Evolutionary conservation across 1,140 invertebrate genomes (phyloP), one percentile per base, ranked within the genome.

Genomic region (Tetramorium parvispinum): DNA sequence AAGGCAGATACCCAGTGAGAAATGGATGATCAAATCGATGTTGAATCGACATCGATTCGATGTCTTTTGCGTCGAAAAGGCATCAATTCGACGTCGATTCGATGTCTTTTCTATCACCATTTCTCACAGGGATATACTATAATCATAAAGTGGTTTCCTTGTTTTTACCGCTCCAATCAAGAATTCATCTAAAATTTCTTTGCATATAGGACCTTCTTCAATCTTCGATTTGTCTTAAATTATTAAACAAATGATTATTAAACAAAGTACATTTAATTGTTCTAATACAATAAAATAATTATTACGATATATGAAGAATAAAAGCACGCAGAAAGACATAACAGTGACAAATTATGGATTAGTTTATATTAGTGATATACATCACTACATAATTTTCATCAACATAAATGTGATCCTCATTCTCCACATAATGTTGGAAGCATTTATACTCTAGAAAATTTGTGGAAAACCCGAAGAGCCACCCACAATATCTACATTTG

Each of bases 301-400:
- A n/a, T n/a, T n/a, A n/a, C n/a, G n/a, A 27, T 49, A 13, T 1
- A 1, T 43, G 4, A 70, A 70, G 43, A 49, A 70, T 70, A 21
- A 21, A 68, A 65, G 32, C 11, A 24, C 46, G 8, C 18, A 46
- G 65, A 11, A 68, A 43, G n/a, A 68, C 65, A 24, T n/a, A n/a
- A n/a, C n/a, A n/a, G n/a, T n/a, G n/a, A n/a, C n/a, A n/a, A n/a
- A n/a, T n/a, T n/a, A n/a, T n/a, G n/a, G n/a, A n/a, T n/a, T n/a
- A n/a, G n/a, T n/a, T n/a, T n/a, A n/a, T n/a, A n/a, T n/a, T n/a
- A n/a, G n/a, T n/a, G n/a, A n/a, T n/a, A n/a, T 68, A 68, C 37
- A 32, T 68, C n/a, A 68, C 37, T 46, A 68, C 55, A 59, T 59
- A 24, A 27, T 59, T 59, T 24, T 59, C 55, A 27, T 59, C 55